Evolutionary conservation across 1,140 invertebrate genomes (phyloP), one percentile per base, ranked within the genome.

Genomic region (Drosophila mayri): DNA sequence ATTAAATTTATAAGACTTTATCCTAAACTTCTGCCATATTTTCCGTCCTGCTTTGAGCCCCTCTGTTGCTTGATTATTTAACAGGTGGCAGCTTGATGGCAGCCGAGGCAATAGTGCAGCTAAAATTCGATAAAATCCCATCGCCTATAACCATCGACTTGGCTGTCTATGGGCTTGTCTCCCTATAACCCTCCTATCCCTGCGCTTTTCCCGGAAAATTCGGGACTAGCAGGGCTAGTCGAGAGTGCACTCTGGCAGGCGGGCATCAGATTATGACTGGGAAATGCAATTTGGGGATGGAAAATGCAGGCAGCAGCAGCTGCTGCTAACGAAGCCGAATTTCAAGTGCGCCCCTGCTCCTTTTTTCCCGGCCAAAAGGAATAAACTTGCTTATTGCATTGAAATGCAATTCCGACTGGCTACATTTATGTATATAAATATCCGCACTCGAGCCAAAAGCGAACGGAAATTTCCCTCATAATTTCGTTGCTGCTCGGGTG

Each of bases 371-470:
- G 60, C 49, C 74, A 81, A 87, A 87, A 70, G 65, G 65, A 81
- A 87, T 82, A 86, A 66, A 82, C 74, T 86, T 83, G 74, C 80
- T 88, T 80, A 77, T 88, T 87, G 79, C 83, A 87, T 87, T 87
- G 84, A 88, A 87, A 87, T 87, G 84, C 83, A 88, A 87, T 87
- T 84, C 67, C 76, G 54, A 83, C 61, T 79, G 60, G 72, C 65
- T 58, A 70, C 43, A 70, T 70, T 49, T 47, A 55, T 28, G 37
- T 65, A 35, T 38, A 76, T 61, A 73, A 58, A 77, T 79, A 71
- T 71, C 43, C 22, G 37, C 22, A 55, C 66, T 74, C 46, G 44
- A 61, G 54, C 67, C 30, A 47, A 72, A 72, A 62, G 35, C 35
- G 46, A 74, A 47, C 81, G 78, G 59, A 82, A 79, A 88, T 79